These are phyloP conservation scores for Huso huso DNA, from an alignment of 2,797 vertebrate genomes.

Conservation along the genomic window DNA sequence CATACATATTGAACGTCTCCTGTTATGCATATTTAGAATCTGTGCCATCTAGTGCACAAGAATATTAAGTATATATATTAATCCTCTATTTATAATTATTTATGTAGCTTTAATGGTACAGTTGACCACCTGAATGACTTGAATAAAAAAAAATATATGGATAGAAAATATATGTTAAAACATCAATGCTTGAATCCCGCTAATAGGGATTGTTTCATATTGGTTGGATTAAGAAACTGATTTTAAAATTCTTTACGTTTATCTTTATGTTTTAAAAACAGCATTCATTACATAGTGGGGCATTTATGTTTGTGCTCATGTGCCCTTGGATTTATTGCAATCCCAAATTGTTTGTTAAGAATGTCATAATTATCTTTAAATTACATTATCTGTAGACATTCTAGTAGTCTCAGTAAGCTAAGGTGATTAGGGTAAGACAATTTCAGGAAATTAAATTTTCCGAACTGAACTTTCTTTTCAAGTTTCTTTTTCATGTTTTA, in stretches of 20 bases:
- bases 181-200: too few species aligned
- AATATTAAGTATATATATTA: not conserved
- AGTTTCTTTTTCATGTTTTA: slow-evolving; percentile 12
- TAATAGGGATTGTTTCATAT: too few species aligned
- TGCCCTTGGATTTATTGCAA: slow-evolving; percentile 64
- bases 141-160: too few species aligned
- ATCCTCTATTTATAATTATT: too few species aligned
- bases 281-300: too few species aligned
- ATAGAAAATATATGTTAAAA: too few species aligned
- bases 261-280: too few species aligned
- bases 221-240: too few species aligned
- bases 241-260: too few species aligned
- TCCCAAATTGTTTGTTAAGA: slow-evolving; percentile 64
- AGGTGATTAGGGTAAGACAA: slow-evolving; percentile 1
- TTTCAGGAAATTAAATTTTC: slow-evolving; percentile 7
- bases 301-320: slow-evolving; percentile 39
- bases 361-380: slow-evolving; percentile 64
- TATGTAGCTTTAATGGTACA: too few species aligned
- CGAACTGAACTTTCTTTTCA: not conserved
- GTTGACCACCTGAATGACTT: too few species aligned
- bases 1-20: not conserved
- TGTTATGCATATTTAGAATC: not conserved
- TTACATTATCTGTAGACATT: slow-evolving; percentile 56
- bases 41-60: not conserved
- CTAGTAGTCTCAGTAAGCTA: slow-evolving; percentile 28